Percentiles rank a stretch among this genome's conserved stretches.
Evolutionary conservation across 1,140 invertebrate genomes (phyloP).

Genomic region (Phocides pigmalion): DNA sequence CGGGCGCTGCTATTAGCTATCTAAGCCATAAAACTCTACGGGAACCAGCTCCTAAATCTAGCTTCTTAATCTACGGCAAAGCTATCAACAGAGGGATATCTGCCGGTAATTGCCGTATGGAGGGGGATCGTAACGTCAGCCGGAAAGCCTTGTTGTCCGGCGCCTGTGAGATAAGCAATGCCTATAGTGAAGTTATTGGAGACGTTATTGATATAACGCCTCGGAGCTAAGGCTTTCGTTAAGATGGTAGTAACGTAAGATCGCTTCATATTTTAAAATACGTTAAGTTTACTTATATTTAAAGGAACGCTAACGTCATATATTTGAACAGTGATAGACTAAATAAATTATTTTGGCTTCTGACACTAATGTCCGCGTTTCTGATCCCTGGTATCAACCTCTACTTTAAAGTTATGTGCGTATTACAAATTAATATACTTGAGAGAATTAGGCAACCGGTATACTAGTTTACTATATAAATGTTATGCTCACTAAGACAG

Average conservation of each 20-base stretch:
- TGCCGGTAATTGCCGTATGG: slow-evolving; percentile 8
- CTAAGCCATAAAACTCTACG: slow-evolving; percentile 17
- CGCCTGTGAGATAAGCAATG: slow-evolving; percentile 29
- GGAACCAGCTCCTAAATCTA: slow-evolving; percentile 35
- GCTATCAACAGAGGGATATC: slow-evolving; percentile 20
- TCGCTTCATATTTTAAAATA: not conserved
- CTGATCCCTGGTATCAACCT: too few relatives aligned
- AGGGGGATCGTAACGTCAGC: slow-evolving; percentile 30
- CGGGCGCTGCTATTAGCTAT: slow-evolving; percentile 22
- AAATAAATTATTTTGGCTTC: too few relatives aligned
- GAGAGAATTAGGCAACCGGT: too few relatives aligned
- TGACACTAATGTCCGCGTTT: too few relatives aligned
- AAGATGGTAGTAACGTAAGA: not conserved
- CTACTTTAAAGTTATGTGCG: too few relatives aligned
- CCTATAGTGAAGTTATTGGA: slow-evolving; percentile 31
- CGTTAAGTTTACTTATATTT: too few relatives aligned
- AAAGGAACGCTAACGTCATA: too few relatives aligned
- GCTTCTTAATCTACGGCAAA: slow-evolving; percentile 33
- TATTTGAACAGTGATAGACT: too few relatives aligned
- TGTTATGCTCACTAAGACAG: too few relatives aligned
- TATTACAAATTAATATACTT: too few relatives aligned
- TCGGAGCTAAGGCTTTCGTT: not conserved
- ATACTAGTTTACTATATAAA: too few relatives aligned
- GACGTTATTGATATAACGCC: slow-evolving; percentile 34
- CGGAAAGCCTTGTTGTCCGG: slow-evolving; percentile 31